Percentiles rank a stretch among this genome's conserved stretches.
Evolutionary conservation across 2,113 vertebrate species (phyloP).

Genomic region (Phyllopteryx taeniolatus): DNA sequence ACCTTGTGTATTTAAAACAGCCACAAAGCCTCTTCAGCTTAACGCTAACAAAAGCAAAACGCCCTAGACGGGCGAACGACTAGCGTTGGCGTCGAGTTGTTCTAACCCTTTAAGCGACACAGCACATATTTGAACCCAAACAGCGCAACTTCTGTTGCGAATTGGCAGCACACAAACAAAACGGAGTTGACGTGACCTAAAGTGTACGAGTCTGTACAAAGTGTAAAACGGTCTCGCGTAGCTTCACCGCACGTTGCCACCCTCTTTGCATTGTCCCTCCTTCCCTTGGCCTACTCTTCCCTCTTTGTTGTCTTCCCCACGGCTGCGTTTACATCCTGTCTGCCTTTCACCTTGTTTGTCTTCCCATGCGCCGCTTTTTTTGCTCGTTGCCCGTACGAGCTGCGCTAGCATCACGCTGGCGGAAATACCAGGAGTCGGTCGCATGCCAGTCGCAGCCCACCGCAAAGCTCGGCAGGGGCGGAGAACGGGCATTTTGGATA

Average conservation of each 20-base stretch:
- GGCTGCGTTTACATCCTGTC: constrained; percentile 5
- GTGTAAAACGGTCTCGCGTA: not conserved
- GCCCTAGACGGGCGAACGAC: too few species aligned
- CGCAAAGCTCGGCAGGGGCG: constrained; percentile 61
- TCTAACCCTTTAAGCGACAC: too few species aligned
- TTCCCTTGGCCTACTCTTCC: too few species aligned
- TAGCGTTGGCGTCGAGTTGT: too few species aligned
- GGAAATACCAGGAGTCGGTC: constrained; percentile 61
- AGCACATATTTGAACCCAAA: too few species aligned
- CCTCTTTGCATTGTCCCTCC: not conserved
- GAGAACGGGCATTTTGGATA: constrained; percentile 62
- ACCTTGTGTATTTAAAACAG: too few species aligned
- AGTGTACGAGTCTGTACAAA: too few species aligned
- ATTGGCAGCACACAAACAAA: too few species aligned
- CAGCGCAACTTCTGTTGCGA: too few species aligned
- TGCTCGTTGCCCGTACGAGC: not conserved
- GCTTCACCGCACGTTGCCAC: not conserved
- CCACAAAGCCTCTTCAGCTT: too few species aligned
- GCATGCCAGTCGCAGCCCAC: constrained; percentile 63
- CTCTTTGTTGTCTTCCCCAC: constrained; percentile 35
- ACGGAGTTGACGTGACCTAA: too few species aligned
- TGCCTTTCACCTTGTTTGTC: constrained; percentile 53
- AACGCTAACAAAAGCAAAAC: too few species aligned
- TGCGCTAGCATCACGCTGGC: constrained; percentile 45
- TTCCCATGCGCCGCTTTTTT: constrained; percentile 23